phyloP scores from a whole-genome alignment of 2,888 invertebrate species.

The Bruchidius siliquastri region DNA sequence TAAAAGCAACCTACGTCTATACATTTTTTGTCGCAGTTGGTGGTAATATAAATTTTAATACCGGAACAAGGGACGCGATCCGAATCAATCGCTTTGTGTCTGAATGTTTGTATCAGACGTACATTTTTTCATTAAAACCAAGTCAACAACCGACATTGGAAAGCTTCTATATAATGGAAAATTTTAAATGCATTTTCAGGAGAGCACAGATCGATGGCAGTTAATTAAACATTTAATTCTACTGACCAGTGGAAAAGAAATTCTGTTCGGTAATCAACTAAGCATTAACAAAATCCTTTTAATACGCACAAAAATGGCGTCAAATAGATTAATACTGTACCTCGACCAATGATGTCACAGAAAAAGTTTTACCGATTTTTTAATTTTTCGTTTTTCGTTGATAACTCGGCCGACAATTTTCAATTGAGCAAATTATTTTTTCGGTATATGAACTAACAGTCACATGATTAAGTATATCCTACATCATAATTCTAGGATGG shows the following conservation, averaged over 20 bases:
- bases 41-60: not conserved
- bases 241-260: not conserved
- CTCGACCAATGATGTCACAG: too few relatives aligned
- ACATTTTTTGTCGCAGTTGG: too few relatives aligned
- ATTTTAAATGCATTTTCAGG: not conserved
- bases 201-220: not conserved
- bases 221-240: conserved; percentile 1
- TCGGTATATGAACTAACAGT: too few relatives aligned
- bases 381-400: too few relatives aligned
- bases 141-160: not conserved
- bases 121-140: not conserved
- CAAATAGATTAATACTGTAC: too few relatives aligned
- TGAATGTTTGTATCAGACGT: not conserved
- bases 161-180: not conserved
- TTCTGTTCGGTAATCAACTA: not conserved
- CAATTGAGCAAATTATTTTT: too few relatives aligned
- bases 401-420: too few relatives aligned
- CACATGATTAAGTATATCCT: too few relatives aligned
- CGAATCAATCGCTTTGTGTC: not conserved
- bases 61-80: not conserved
- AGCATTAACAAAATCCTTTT: not conserved
- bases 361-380: too few relatives aligned
- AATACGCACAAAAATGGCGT: not conserved
- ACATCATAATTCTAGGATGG: too few relatives aligned
- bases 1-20: too few relatives aligned